A percentile compares a stretch with the other conserved stretches of the same genome.
Conservation (phyloP, 2,888 invertebrate species). For the Noctua pronuba region DNA sequence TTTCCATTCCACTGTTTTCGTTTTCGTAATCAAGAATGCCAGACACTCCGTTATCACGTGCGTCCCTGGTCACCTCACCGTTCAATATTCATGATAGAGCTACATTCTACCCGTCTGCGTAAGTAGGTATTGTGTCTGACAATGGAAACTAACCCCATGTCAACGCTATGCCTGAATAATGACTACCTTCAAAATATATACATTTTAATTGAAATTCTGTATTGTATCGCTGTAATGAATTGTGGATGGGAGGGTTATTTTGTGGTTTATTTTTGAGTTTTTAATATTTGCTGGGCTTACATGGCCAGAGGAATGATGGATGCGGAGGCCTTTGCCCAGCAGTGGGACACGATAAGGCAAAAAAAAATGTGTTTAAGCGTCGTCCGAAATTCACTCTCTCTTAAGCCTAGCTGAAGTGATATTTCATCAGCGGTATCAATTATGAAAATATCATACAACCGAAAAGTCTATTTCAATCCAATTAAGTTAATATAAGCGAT, state of each 20-base stretch:
- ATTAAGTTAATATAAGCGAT: too few relatives aligned
- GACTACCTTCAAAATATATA: slow-evolving; percentile 50
- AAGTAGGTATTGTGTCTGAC: slow-evolving; percentile 48
- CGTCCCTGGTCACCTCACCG: neutral
- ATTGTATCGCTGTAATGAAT: slow-evolving; percentile 13
- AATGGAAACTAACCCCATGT: slow-evolving; percentile 58
- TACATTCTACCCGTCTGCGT: slow-evolving; percentile 32
- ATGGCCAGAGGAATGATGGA: neutral
- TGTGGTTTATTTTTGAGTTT: neutral
- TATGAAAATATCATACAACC: too few relatives aligned
- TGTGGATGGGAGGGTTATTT: neutral
- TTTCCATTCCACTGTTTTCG: neutral
- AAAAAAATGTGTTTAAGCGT: too few relatives aligned
- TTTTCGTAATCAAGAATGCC: neutral
- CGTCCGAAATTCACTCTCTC: too few relatives aligned
- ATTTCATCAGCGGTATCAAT: too few relatives aligned
- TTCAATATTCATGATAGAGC: slow-evolving; percentile 49
- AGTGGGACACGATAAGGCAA: neutral
- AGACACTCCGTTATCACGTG: slow-evolving; percentile 29
- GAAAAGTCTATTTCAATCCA: too few relatives aligned
- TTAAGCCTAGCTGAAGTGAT: too few relatives aligned
- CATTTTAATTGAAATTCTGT: slow-evolving; percentile 40
- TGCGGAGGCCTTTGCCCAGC: neutral
- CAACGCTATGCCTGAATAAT: slow-evolving; percentile 47
- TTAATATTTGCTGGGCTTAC: neutral